These are phyloP conservation scores for Andricus quercusramuli DNA, from an alignment of 2,888 invertebrate species.

Conservation along the genomic window DNA sequence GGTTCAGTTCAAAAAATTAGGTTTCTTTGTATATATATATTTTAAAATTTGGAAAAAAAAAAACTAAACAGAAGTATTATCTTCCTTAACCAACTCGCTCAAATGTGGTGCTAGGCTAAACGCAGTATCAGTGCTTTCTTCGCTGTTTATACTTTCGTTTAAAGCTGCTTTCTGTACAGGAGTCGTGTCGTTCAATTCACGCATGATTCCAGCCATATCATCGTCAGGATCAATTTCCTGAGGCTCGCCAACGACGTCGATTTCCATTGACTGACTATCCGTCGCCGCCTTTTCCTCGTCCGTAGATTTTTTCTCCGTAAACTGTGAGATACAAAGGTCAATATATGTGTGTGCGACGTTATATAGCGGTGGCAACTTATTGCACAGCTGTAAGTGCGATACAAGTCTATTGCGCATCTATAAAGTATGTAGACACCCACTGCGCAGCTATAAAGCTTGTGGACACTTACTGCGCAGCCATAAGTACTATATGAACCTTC, in stretches of 20 bases:
- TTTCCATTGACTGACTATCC: constrained; percentile 60
- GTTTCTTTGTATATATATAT: neutral
- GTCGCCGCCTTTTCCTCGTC: constrained; percentile 46
- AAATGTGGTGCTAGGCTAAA: constrained; percentile 75
- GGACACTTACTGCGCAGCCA: no score
- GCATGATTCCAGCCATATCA: constrained; percentile 76
- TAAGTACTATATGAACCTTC: no score
- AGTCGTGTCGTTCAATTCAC: constrained; percentile 74
- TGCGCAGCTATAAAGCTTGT: no score
- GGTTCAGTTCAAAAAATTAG: neutral
- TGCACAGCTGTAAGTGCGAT: no score
- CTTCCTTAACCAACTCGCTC: constrained; percentile 71
- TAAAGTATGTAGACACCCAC: no score
- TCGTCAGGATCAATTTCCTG: constrained; percentile 76
- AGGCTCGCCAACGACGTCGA: constrained; percentile 66
- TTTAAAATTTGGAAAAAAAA: constrained; percentile 31
- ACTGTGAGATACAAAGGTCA: constrained; percentile 57
- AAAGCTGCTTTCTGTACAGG: constrained; percentile 67
- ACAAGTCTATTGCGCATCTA: no score
- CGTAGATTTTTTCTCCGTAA: constrained; percentile 65
- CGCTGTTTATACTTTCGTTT: constrained; percentile 74
- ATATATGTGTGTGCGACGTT: no score
- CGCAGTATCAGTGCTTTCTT: constrained; percentile 77
- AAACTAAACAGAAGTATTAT: constrained; percentile 63
- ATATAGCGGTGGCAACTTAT: no score